Base-by-base conservation (phyloP, 1,140 invertebrate species). In the Saxidomus purpurata region DNA sequence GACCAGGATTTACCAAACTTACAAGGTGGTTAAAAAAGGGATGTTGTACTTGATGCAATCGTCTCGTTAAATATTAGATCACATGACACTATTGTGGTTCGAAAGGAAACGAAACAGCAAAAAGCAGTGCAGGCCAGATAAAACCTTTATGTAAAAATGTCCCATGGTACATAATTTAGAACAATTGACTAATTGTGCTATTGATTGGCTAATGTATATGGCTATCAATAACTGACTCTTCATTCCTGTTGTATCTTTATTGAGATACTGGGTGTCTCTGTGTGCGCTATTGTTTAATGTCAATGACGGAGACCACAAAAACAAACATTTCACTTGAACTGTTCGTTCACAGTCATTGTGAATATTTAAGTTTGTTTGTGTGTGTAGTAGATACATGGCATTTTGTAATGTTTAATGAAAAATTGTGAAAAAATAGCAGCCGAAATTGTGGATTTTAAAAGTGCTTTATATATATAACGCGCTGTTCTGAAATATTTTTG, bases 161-260 rank as follows among this genome's bases (percentile, higher is more conserved):
- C 59, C 59, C 59, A 63, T 80, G 43, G 77, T 80, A 38, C 77
- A 63, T 63, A 1, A 59, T 52, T 80, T 59, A 34, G 77, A 80
- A 36, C 77, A 80, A 80, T 80, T 80, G 77, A 52, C 77, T 80
- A 80, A 80, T 80, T 80, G 43, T 34, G 34, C 13, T 59, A 80
- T 80, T 55, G 43, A 80, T 80, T 80, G 43, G 25, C n/a, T 63
- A 15, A 43, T 8, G 15, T 4, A 43, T 4, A 28, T 28, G 15
- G 59, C 1, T 63, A 28, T 63, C 59, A 63, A 28, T 63, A 63
- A 28, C n/a, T 28, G n/a, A 63, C 59, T n/a, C 59, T 63, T 63
- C 8, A 25, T 28, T 28, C 19, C 19, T 11, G 52, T n/a, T 19
- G 52, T 55, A 55, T 55, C 52, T 13, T 55, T 19, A 55, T n/a